Base-by-base conservation (phyloP, 2,888 invertebrate genomes). In the Cerastis leucographa region DNA sequence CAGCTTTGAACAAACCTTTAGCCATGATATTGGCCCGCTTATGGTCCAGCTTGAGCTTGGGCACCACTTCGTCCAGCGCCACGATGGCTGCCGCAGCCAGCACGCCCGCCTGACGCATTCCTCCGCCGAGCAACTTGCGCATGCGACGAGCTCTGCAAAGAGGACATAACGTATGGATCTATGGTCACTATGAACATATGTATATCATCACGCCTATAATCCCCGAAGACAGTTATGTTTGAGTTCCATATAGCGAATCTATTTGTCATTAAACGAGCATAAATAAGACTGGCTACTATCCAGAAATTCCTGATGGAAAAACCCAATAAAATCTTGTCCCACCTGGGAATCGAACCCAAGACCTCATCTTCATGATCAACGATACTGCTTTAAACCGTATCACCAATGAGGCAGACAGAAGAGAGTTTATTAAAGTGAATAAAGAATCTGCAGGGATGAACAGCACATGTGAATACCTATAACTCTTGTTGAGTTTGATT, bases 91-190 rank as follows among this genome's bases (percentile, higher is more conserved):
- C 98, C 0, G 99, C 99, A 0, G 99, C 99, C 71, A 99, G 91
- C 67, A 99, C 97, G 9, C 99, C 99, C 61, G 97, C 97, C 95
- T 99, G 99, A 75, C 99, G 97, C 99, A 99, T 98, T 2, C 98
- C 99, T 49, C 99, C 99, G 40, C 99, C 99, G 64, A 99, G 93
- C 67, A 98, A 98, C 96, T 99, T 99, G 74, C 99, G 97, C 61
- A 97, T 89, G 73, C 99, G 97, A 17, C 97, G 97, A 0, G 99
- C 99, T 90, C 99, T 99, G 89, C 0, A n/a, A 25, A 59, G 6
- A 51, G 14, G n/a, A 29, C 9, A 59, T 19, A 9, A 1, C 29
- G 19, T 19, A 59, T 59, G 29, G 29, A 19, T 29, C 56, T 9
- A 59, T 59, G 29, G 19, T 59, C 17, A 59, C 59, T 3, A 59